Percentiles rank a stretch among this genome's conserved stretches.
phyloP scores from a whole-genome alignment of 2,888 invertebrate species.

The Tubiluchus corallicola region DNA sequence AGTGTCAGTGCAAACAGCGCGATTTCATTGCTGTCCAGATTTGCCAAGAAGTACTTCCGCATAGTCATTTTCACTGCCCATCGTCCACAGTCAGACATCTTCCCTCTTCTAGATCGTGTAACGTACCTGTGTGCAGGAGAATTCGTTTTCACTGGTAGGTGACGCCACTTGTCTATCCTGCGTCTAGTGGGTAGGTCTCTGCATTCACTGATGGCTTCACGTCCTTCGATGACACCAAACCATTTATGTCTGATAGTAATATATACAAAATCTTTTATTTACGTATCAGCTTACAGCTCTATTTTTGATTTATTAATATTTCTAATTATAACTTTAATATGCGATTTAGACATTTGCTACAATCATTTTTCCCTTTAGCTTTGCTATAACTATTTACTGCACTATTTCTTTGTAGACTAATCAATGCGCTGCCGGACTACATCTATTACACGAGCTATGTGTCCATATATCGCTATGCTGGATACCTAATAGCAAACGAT shows the following conservation, averaged over 20 bases:
- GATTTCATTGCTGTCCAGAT: slow-evolving; percentile 74
- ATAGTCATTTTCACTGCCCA: slow-evolving; percentile 80
- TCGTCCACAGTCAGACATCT: slow-evolving; percentile 80
- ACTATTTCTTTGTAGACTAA: too few relatives aligned
- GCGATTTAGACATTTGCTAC: too few relatives aligned
- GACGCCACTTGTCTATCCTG: too few relatives aligned
- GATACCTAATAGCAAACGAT: neutral
- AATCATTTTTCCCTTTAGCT: too few relatives aligned
- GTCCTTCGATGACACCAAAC: neutral
- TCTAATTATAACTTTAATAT: too few relatives aligned
- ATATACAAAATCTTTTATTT: too few relatives aligned
- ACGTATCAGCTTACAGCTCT: too few relatives aligned
- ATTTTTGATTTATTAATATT: too few relatives aligned
- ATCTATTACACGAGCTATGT: neutral
- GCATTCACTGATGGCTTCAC: too few relatives aligned
- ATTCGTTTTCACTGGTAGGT: slow-evolving; percentile 43
- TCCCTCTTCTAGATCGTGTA: slow-evolving; percentile 80
- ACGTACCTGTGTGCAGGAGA: slow-evolving; percentile 62
- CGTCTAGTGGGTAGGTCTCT: too few relatives aligned
- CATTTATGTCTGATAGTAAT: too few relatives aligned
- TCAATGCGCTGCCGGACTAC: slow-evolving; percentile 1
- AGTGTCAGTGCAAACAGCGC: slow-evolving; percentile 85
- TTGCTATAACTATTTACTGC: too few relatives aligned
- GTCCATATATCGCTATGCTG: neutral
- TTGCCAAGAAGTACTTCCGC: slow-evolving; percentile 66